Percentiles rank a stretch among this genome's conserved stretches.
phyloP scores from a whole-genome alignment of 2,797 vertebrate species.

The Heliangelus exortis region DNA sequence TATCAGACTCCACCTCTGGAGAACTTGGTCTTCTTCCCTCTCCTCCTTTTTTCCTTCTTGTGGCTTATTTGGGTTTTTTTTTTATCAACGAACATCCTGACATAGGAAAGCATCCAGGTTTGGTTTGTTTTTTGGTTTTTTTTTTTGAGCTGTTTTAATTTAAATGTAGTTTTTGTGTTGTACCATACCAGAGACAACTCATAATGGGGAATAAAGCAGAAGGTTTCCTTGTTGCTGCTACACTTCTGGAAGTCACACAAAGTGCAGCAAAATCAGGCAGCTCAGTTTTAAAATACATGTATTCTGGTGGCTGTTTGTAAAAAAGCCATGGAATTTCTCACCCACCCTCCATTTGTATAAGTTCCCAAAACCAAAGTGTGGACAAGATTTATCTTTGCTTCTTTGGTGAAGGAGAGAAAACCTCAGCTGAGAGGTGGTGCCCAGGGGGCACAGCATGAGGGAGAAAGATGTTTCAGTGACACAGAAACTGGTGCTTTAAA shows the following conservation, averaged over 20 bases:
- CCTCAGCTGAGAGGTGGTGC: background rate
- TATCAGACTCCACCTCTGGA: background rate
- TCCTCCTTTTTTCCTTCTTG: background rate
- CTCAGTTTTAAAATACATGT: background rate
- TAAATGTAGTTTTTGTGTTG: rapidly evolving
- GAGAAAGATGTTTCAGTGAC: background rate
- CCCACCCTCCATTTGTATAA: rapidly evolving
- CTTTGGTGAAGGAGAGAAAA: background rate
- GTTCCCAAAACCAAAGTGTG: background rate
- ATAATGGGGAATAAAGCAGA: background rate
- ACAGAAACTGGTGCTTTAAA: background rate
- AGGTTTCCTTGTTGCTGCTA: background rate
- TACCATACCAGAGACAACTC: background rate
- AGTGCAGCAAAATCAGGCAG: background rate
- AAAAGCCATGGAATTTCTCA: background rate
- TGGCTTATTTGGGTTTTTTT: background rate
- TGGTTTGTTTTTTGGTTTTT: background rate
- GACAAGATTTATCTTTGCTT: background rate
- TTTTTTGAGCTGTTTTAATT: background rate
- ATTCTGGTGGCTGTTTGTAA: background rate
- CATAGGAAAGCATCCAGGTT: background rate
- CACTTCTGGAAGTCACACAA: background rate
- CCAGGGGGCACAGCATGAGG: background rate
- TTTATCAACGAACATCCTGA: background rate
- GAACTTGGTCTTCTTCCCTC: background rate